Conservation (phyloP, 2,888 invertebrate species). For the Yponomeuta evonymella region DNA sequence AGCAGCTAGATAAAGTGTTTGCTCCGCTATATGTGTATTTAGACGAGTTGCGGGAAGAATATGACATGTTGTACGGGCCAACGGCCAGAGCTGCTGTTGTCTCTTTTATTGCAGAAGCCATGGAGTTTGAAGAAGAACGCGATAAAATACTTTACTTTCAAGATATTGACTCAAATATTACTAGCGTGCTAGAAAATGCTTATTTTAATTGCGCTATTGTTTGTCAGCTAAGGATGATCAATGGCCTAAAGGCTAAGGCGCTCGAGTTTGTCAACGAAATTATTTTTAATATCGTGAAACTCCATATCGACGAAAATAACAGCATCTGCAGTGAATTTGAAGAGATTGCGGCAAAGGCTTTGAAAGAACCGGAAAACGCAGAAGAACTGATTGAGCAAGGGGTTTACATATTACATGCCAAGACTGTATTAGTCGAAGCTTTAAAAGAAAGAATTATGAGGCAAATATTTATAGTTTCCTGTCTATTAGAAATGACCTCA, state of each 20-base stretch:
- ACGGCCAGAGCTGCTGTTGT: slow-evolving; percentile 62
- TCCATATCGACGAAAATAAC: slow-evolving; percentile 80
- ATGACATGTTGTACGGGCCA: slow-evolving; percentile 72
- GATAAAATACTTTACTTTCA: slow-evolving; percentile 78
- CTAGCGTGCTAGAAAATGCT: slow-evolving; percentile 79
- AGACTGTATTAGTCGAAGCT: slow-evolving; percentile 81
- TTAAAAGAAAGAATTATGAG: slow-evolving; percentile 82
- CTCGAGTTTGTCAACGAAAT: slow-evolving; percentile 77
- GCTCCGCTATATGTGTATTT: slow-evolving; percentile 75
- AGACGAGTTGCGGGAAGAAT: slow-evolving; percentile 68
- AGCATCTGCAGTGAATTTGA: slow-evolving; percentile 84
- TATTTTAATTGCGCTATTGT: slow-evolving; percentile 81
- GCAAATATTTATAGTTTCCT: slow-evolving; percentile 80
- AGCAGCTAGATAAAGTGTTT: slow-evolving; percentile 72
- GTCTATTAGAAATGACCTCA: slow-evolving; percentile 85
- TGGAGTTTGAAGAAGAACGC: slow-evolving; percentile 77
- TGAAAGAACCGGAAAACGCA: slow-evolving; percentile 85
- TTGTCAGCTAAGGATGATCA: slow-evolving; percentile 78
- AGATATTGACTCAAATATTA: slow-evolving; percentile 76
- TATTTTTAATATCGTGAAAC: slow-evolving; percentile 77
- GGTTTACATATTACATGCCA: slow-evolving; percentile 86
- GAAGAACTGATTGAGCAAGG: slow-evolving; percentile 89
- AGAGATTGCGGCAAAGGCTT: slow-evolving; percentile 79
- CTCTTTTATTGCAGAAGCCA: slow-evolving; percentile 64
- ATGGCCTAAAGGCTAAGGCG: slow-evolving; percentile 76